phyloP scores from a whole-genome alignment of 2,888 invertebrate genomes.

The Melanchra persicariae region DNA sequence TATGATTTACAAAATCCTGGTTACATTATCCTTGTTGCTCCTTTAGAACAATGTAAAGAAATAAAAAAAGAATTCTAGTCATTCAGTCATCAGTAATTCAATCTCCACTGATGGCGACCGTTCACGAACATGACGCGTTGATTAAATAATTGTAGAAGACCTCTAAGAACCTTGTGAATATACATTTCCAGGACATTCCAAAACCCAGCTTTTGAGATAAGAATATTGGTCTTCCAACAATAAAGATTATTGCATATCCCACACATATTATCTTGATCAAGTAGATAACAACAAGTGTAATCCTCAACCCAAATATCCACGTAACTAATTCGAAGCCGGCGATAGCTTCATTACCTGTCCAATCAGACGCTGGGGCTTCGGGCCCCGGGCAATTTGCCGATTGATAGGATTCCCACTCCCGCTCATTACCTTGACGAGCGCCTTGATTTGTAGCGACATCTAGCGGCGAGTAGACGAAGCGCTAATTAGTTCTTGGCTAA shows the following conservation, averaged over 20 bases:
- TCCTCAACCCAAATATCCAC: conserved; percentile 46
- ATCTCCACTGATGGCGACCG: too few species aligned
- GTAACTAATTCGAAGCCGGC: conserved; percentile 58
- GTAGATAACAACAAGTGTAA: conserved; percentile 32
- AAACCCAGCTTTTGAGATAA: background rate
- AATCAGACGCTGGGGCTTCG: conserved; percentile 64
- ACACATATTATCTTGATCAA: conserved; percentile 29
- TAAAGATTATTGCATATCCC: background rate
- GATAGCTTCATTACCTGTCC: conserved; percentile 69
- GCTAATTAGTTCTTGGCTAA: conserved; percentile 31
- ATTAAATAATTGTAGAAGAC: background rate
- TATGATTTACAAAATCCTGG: too few species aligned
- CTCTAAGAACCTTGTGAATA: background rate
- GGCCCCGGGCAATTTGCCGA: conserved; percentile 63
- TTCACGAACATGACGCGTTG: too few species aligned
- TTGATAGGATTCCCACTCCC: conserved; percentile 59
- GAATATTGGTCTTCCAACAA: background rate
- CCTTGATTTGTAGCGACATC: conserved; percentile 58
- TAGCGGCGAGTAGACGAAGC: conserved; percentile 32
- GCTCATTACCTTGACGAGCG: conserved; percentile 56
- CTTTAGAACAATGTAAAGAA: too few species aligned
- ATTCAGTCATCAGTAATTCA: too few species aligned
- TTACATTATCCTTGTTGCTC: too few species aligned
- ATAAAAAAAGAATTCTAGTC: too few species aligned
- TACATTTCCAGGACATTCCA: background rate